Conservation (phyloP, 2,797 vertebrate genomes). For the Distichodus sexfasciatus region DNA sequence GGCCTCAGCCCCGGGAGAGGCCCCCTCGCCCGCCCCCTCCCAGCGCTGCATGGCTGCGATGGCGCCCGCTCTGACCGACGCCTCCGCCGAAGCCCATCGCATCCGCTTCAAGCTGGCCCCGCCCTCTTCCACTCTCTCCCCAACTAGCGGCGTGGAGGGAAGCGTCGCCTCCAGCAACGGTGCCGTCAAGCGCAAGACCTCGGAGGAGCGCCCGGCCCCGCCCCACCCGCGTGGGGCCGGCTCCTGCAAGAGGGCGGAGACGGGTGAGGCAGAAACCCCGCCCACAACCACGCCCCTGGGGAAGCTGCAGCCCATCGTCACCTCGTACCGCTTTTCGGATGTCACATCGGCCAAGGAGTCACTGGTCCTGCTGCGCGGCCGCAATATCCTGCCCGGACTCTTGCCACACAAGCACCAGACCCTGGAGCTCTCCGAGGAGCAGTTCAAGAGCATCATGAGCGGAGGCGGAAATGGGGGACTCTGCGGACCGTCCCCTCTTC, state of each 20-base stretch:
- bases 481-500: constrained; percentile 13
- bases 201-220: constrained; percentile 38
- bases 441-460: constrained; percentile 80
- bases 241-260: constrained; percentile 75
- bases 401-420: constrained; percentile 60
- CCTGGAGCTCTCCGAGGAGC: constrained; percentile 82
- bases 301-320: constrained; percentile 80
- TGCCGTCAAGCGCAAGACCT: constrained; percentile 73
- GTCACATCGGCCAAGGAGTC: constrained; percentile 78
- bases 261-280: constrained; percentile 17
- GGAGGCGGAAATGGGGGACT: constrained; percentile 66
- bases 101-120: constrained; percentile 92
- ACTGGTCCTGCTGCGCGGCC: constrained; percentile 81
- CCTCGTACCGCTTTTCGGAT: constrained; percentile 84
- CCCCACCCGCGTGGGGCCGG: constrained; percentile 56
- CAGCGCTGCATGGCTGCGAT: constrained; percentile 92
- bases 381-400: constrained; percentile 70
- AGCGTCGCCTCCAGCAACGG: constrained; percentile 82
- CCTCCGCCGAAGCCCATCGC: constrained; percentile 89
- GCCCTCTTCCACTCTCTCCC: constrained; percentile 84
- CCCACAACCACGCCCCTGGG: constrained; percentile 56
- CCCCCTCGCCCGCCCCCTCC: constrained; percentile 80
- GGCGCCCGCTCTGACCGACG: constrained; percentile 91
- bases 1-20: constrained; percentile 79
- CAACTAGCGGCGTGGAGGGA: constrained; percentile 81